Evolutionary conservation across 2,888 invertebrate genomes (phyloP).

Genomic region (Macropis europaea): DNA sequence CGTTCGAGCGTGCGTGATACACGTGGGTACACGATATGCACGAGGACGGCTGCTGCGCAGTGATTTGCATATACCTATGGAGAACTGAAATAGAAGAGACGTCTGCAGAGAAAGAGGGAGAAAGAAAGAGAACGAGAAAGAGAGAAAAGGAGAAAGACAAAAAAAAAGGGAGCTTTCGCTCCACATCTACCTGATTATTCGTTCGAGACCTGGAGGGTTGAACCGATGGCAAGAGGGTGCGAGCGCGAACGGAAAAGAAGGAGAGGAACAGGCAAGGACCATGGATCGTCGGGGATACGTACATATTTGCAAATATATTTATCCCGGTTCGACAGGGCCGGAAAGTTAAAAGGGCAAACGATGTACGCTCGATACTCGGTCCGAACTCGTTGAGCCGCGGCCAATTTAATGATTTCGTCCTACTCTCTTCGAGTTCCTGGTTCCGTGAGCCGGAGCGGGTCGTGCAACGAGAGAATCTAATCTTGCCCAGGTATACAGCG

Average conservation of each 20-base stretch:
- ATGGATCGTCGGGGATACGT: conserved; percentile 65
- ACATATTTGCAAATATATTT: conserved; percentile 78
- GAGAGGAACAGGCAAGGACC: conserved; percentile 22
- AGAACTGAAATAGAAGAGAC: conserved; percentile 29
- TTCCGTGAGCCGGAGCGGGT: conserved; percentile 3
- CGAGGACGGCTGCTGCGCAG: conserved; percentile 45
- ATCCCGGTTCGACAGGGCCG: conserved; percentile 66
- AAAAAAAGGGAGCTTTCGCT: conserved; percentile 41
- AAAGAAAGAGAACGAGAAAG: conserved; percentile 8
- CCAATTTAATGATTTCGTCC: conserved; percentile 75
- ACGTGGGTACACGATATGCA: conserved; percentile 48
- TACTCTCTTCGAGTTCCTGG: conserved; percentile 22
- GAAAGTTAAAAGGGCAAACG: conserved; percentile 76
- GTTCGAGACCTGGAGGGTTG: conserved; percentile 58
- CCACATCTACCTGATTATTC: conserved; percentile 75
- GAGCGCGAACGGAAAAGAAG: conserved; percentile 34
- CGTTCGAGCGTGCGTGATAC: conserved; percentile 40
- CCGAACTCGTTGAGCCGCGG: conserved; percentile 70
- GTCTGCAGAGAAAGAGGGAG: background rate
- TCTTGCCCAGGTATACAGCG: background rate
- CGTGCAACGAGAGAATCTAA: conserved; percentile 34
- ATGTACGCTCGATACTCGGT: conserved; percentile 64
- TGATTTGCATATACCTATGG: conserved; percentile 72
- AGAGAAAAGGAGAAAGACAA: no score
- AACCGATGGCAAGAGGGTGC: conserved; percentile 47